A percentile compares a stretch with the other conserved stretches of the same genome.
Conservation (phyloP, 2,888 invertebrate genomes). For the Agapostemon virescens region DNA sequence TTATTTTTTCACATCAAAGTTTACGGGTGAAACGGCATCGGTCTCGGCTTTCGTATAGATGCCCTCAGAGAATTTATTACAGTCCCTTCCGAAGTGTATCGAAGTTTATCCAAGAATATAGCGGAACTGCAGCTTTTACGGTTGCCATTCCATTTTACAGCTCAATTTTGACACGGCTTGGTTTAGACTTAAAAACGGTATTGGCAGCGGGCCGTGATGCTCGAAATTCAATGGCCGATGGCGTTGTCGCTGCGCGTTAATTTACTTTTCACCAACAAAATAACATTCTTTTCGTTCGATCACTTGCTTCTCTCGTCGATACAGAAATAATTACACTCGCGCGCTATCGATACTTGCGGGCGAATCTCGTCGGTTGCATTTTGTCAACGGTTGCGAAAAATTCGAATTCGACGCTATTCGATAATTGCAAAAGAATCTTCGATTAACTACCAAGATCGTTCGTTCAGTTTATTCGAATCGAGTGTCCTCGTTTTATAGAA, state of each 20-base stretch:
- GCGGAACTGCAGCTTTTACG: slow-evolving; percentile 35
- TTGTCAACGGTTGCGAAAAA: too few relatives aligned
- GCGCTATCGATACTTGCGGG: too few relatives aligned
- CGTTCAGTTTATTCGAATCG: too few relatives aligned
- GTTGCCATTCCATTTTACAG: slow-evolving; percentile 39
- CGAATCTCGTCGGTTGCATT: too few relatives aligned
- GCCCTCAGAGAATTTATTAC: slow-evolving; percentile 38
- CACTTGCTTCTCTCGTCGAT: neutral
- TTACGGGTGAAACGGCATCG: neutral
- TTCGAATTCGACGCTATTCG: too few relatives aligned
- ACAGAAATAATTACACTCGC: too few relatives aligned
- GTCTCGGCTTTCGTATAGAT: slow-evolving; percentile 7
- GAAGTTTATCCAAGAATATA: slow-evolving; percentile 32
- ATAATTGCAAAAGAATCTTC: neutral
- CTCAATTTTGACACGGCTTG: slow-evolving; percentile 37
- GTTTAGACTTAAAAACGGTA: slow-evolving; percentile 21
- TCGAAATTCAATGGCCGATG: slow-evolving; percentile 9
- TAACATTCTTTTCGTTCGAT: neutral
- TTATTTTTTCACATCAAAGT: slow-evolving; percentile 9
- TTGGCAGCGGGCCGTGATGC: neutral
- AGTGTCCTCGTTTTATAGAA: neutral
- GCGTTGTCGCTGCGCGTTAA: neutral
- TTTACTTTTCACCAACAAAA: neutral
- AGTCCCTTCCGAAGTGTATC: slow-evolving; percentile 28
- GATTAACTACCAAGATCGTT: neutral